Evolutionary conservation across 2,113 vertebrate species (phyloP).

Genomic region (Chlamydotis undulata): DNA sequence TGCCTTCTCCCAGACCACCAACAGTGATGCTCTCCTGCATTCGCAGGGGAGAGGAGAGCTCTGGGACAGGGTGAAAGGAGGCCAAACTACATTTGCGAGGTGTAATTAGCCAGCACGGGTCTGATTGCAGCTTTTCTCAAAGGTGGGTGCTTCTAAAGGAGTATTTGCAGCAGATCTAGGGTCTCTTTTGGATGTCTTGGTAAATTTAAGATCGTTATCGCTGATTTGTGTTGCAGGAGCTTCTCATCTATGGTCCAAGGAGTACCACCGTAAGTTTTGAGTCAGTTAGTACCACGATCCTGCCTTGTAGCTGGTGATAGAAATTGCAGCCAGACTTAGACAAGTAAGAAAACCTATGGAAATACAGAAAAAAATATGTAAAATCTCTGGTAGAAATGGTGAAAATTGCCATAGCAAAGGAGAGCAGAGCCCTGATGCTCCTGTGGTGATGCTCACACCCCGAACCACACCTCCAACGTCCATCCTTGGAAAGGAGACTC

Average conservation of each 20-base stretch:
- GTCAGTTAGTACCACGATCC: neutral
- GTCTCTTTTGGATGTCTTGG: neutral
- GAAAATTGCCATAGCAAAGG: neutral
- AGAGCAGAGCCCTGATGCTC: neutral
- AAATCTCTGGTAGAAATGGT: neutral
- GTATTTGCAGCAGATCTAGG: neutral
- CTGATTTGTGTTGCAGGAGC: neutral
- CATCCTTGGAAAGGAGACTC: neutral
- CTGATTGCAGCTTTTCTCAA: neutral
- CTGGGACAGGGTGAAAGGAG: neutral
- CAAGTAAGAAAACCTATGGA: neutral
- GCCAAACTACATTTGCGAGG: neutral
- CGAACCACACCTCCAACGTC: neutral
- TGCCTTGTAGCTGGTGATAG: neutral
- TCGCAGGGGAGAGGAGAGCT: neutral
- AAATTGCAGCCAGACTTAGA: neutral
- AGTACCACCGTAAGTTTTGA: neutral
- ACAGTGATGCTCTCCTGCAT: neutral
- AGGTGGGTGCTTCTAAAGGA: neutral
- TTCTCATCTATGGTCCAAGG: neutral
- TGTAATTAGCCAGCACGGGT: neutral
- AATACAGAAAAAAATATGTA: neutral
- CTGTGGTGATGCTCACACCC: too few species aligned
- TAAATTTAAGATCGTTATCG: neutral
- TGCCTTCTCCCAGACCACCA: neutral